A percentile compares a stretch with the other conserved stretches of the same genome.
These are phyloP conservation scores for Pteromalus puparum DNA, from an alignment of 1,140 invertebrate genomes.

Conservation along the genomic window DNA sequence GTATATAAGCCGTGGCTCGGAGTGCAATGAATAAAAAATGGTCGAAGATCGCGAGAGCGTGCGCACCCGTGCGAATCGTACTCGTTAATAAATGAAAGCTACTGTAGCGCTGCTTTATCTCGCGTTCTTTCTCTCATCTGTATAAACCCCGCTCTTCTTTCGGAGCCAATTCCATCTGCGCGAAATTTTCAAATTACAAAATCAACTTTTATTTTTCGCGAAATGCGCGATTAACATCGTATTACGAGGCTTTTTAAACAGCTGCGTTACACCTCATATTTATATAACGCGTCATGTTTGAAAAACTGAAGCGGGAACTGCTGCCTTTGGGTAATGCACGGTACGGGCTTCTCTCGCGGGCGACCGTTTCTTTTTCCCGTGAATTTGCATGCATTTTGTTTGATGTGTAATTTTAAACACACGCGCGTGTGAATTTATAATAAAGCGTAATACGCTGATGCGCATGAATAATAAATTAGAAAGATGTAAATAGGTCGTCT, in stretches of 20 bases:
- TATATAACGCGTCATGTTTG: too few species aligned
- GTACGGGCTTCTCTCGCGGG: not conserved
- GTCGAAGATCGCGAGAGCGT: not conserved
- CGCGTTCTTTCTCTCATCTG: not conserved
- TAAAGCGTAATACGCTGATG: not conserved
- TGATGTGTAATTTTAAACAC: not conserved
- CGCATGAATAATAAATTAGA: not conserved
- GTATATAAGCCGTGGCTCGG: not conserved
- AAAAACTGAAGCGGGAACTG: not conserved
- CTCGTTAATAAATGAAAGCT: slow-evolving; percentile 39
- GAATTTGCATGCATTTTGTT: not conserved
- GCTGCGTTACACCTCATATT: too few species aligned
- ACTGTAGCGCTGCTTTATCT: not conserved
- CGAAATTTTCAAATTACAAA: slow-evolving; percentile 32
- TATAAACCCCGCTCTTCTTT: not conserved
- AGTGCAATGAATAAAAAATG: slow-evolving; percentile 29
- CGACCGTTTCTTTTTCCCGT: not conserved
- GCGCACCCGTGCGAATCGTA: not conserved
- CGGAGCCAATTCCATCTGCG: not conserved
- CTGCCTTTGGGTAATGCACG: too few species aligned
- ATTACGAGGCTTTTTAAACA: not conserved
- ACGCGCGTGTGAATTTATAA: too few species aligned
- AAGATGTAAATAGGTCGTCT: not conserved
- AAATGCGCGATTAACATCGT: too few species aligned
- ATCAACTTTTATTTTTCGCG: not conserved